Evolutionary conservation across 1,140 invertebrate genomes (phyloP).

Genomic region (Drosophila ohnishii): DNA sequence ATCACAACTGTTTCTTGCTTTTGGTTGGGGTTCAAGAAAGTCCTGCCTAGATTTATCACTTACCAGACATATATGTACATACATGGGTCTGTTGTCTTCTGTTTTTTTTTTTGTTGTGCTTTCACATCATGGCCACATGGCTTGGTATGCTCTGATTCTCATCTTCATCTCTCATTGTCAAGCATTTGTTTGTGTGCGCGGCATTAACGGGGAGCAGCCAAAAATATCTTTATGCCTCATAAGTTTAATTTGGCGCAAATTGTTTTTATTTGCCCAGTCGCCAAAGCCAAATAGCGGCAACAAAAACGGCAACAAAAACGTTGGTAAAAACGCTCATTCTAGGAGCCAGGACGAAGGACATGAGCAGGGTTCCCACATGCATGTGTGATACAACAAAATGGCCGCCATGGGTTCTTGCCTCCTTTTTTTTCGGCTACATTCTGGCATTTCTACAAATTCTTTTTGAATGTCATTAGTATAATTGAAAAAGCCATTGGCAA

Average conservation of each 20-base stretch:
- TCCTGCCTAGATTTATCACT: slow-evolving; percentile 76
- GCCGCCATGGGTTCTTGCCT: slow-evolving; percentile 28
- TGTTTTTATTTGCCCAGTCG: slow-evolving; percentile 78
- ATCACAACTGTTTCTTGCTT: slow-evolving; percentile 3
- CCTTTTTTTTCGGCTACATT: slow-evolving; percentile 46
- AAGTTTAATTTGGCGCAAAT: slow-evolving; percentile 81
- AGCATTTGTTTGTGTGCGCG: slow-evolving; percentile 57
- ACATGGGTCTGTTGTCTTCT: slow-evolving; percentile 31
- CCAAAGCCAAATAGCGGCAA: slow-evolving; percentile 59
- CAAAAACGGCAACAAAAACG: slow-evolving; percentile 53
- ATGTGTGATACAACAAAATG: slow-evolving; percentile 74
- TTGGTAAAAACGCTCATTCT: slow-evolving; percentile 15
- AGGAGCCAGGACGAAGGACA: not conserved
- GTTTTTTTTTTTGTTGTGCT: slow-evolving; percentile 19
- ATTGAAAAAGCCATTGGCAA: slow-evolving; percentile 78
- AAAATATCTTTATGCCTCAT: slow-evolving; percentile 81
- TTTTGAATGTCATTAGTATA: slow-evolving; percentile 81
- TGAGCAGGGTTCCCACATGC: slow-evolving; percentile 59
- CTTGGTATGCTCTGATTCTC: slow-evolving; percentile 61
- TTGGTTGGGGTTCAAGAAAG: slow-evolving; percentile 39
- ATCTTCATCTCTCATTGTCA: slow-evolving; percentile 64
- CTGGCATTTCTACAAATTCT: slow-evolving; percentile 77
- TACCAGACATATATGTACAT: slow-evolving; percentile 56
- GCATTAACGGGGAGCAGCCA: slow-evolving; percentile 73
- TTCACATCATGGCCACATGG: slow-evolving; percentile 53